Evolutionary conservation across 1,140 invertebrate genomes (phyloP).

Genomic region (Holotrichia oblita): DNA sequence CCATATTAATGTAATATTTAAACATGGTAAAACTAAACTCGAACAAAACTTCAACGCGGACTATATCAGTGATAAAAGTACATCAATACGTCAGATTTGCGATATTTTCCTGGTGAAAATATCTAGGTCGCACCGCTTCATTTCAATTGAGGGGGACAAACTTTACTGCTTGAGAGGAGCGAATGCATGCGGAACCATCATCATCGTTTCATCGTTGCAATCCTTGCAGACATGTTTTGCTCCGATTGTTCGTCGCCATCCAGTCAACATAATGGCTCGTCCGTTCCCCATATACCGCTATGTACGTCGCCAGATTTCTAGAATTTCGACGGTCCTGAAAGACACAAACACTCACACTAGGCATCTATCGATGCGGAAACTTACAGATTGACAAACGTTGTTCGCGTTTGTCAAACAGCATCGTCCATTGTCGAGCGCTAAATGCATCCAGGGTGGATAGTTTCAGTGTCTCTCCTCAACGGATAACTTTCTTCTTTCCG

Average conservation of each 20-base stretch:
- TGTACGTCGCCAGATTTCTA: conserved; percentile 43
- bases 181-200: not conserved
- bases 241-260: conserved; percentile 22
- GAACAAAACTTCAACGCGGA: too few relatives aligned
- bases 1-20: too few relatives aligned
- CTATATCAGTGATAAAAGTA: too few relatives aligned
- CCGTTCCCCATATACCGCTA: not conserved
- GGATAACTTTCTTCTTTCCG: conserved; percentile 26
- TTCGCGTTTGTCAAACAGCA: conserved; percentile 53
- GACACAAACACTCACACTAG: not conserved
- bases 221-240: conserved; percentile 5
- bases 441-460: conserved; percentile 30
- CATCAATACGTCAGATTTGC: too few relatives aligned
- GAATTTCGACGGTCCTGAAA: conserved; percentile 40
- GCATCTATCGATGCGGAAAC: conserved; percentile 56
- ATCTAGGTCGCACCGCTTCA: not conserved
- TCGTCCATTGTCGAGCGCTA: conserved; percentile 52
- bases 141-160: not conserved
- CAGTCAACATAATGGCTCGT: conserved; percentile 14
- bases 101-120: too few relatives aligned
- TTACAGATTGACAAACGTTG: conserved; percentile 56
- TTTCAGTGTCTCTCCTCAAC: not conserved
- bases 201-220: not conserved
- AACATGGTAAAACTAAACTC: too few relatives aligned
- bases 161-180: not conserved